Base-by-base conservation (phyloP, 2,113 vertebrate species). In the Tragelaphus strepsiceros region DNA sequence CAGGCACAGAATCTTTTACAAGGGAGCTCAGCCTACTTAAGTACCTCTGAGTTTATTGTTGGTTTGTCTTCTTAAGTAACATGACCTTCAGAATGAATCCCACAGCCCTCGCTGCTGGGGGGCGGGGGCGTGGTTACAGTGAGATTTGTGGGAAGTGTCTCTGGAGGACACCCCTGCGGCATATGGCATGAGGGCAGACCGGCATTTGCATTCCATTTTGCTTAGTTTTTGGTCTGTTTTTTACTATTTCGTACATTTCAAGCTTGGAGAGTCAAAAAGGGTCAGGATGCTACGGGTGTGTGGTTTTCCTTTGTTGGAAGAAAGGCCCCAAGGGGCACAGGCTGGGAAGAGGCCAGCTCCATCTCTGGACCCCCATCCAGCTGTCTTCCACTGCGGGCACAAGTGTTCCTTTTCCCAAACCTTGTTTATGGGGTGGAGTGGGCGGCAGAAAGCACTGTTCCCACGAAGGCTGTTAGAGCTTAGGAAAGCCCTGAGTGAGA, bases 301-400 rank as follows among this genome's bases (percentile, higher is more conserved):
- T 22, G 5, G 17, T 53, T 77, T 26, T 5, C 21, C 28, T 21
- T 43, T 3, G 12, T 2, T 92, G 35, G 21, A 81, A 54, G 30
- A 74, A 88, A 67, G 32, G 26, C 13, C 13, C n/a, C 56, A 11
- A 5, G 21, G 43, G 74, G 9, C n/a, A 24, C 12, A 43, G 46
- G n/a, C 71, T 1, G n/a, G 54, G 28, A 9, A 3, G 6, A 35
- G 43, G 19, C 5, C 0, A 1, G 26, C 14, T 7, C 14, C 35
- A 43, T 0, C 24, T 22, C 46, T 17, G 5, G 28, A 10, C 9
- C 7, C 67, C 15, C 30, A 7, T 30, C 49, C 2, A 15, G 28
- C 21, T 16, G 0, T n/a, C 16, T 14, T 17, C 49, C 12, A n/a
- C 22, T 0, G 16, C 0, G 15, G 26, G 53, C 22, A 39, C 53